These are phyloP conservation scores for Philereme vetulata DNA, from an alignment of 2,888 invertebrate genomes.

Conservation along the genomic window DNA sequence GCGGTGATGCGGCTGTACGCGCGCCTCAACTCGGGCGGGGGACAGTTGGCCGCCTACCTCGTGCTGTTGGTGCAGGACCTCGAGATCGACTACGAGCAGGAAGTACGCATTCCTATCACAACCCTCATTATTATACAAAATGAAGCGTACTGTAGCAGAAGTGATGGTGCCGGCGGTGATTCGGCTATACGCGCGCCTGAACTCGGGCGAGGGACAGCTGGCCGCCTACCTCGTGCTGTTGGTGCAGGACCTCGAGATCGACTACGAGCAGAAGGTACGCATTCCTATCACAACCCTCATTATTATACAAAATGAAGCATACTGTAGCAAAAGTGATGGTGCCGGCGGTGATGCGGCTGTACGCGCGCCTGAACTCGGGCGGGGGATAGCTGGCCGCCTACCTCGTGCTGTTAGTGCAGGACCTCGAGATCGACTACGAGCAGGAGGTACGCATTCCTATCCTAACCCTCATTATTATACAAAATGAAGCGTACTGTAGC, in stretches of 20 bases:
- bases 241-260: conserved; percentile 74
- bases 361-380: conserved; percentile 78
- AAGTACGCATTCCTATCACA: conserved; percentile 52
- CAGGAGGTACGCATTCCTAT: too few species aligned
- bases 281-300: too few species aligned
- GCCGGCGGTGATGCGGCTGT: conserved; percentile 86
- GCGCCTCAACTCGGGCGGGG: conserved; percentile 74
- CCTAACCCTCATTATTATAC: too few species aligned
- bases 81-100: conserved; percentile 76
- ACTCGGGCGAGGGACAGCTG: conserved; percentile 69
- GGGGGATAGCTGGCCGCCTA: conserved; percentile 72
- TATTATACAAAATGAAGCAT: conserved; percentile 82
- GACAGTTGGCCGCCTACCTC: conserved; percentile 72
- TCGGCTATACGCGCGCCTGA: conserved; percentile 84
- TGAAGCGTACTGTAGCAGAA: conserved; percentile 87
- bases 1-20: conserved; percentile 85
- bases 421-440: conserved; percentile 76
- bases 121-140: conserved; percentile 58
- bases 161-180: conserved; percentile 86
- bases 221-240: conserved; percentile 74
- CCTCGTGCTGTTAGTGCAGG: conserved; percentile 76
- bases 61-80: conserved; percentile 77
- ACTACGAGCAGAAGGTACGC: conserved; percentile 77
- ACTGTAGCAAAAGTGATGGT: conserved; percentile 87
- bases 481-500: conserved; percentile 86